phyloP scores from a whole-genome alignment of 2,113 vertebrate species.

The Pedionomus torquatus region DNA sequence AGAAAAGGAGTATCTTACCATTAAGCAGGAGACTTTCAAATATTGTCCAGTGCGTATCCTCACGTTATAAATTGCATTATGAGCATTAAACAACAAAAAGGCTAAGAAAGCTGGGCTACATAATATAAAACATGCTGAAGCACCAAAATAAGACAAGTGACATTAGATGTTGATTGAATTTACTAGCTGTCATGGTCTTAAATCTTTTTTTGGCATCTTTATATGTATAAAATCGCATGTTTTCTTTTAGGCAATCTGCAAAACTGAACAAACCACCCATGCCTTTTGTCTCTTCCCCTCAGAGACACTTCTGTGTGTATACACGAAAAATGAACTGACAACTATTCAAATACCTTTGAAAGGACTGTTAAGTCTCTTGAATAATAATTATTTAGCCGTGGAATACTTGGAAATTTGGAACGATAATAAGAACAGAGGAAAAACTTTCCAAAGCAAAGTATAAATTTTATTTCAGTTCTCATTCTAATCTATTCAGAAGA shows the following conservation, averaged over 20 bases:
- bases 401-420: not conserved
- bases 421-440: not conserved
- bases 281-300: not conserved
- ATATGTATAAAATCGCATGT: fast-evolving
- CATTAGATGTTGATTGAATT: not conserved
- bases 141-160: not conserved
- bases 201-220: not conserved
- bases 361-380: not conserved
- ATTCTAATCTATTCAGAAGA: not conserved
- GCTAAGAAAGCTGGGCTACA: not conserved
- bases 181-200: not conserved
- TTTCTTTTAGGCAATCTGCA: not conserved
- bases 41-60: not conserved
- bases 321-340: not conserved
- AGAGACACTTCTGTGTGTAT: not conserved
- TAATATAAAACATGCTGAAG: not conserved
- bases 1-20: not conserved
- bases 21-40: not conserved
- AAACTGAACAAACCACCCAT: not conserved
- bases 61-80: not conserved
- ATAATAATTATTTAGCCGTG: not conserved
- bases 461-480: not conserved
- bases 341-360: not conserved
- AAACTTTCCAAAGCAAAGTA: not conserved
- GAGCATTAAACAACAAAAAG: not conserved